A percentile compares a stretch with the other conserved stretches of the same genome.
These are phyloP conservation scores for Panagrolaimus sp. DNA, from an alignment of 1,140 invertebrate species.

Conservation along the genomic window DNA sequence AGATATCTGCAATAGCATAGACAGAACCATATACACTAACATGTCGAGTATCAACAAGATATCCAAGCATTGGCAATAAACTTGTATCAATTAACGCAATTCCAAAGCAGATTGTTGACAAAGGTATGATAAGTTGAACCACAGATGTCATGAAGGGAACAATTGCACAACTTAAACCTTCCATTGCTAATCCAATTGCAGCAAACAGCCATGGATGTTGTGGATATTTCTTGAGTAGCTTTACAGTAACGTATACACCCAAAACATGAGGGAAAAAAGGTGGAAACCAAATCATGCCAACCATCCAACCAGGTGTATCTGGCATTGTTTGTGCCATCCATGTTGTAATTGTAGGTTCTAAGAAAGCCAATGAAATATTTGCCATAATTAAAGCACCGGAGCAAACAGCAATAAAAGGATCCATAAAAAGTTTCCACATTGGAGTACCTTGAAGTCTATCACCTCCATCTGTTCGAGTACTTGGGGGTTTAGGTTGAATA, in stretches of 20 bases:
- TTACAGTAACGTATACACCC: conserved; percentile 90
- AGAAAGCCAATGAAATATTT: conserved; percentile 92
- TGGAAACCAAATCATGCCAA: conserved; percentile 97
- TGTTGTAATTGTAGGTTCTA: conserved; percentile 94
- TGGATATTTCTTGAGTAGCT: conserved; percentile 84
- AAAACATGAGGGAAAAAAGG: conserved; percentile 97
- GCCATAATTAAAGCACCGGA: conserved; percentile 97
- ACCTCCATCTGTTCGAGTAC: conserved; percentile 11
- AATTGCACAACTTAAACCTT: conserved; percentile 82
- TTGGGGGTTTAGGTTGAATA: conserved; percentile 74
- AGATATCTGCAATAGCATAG: conserved; percentile 98
- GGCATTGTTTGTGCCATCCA: conserved; percentile 95
- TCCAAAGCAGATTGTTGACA: conserved; percentile 95
- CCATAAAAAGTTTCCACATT: conserved; percentile 71
- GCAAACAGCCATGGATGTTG: conserved; percentile 95
- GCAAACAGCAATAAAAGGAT: conserved; percentile 93
- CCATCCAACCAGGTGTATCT: conserved; percentile 85
- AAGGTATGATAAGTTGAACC: conserved; percentile 87
- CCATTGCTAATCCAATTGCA: conserved; percentile 79
- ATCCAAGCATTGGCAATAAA: conserved; percentile 86
- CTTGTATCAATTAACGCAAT: conserved; percentile 97
- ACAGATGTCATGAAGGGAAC: conserved; percentile 88
- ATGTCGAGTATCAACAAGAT: conserved; percentile 91
- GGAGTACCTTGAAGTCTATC: conserved; percentile 46
- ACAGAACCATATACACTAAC: conserved; percentile 97